Conservation (phyloP, 2,888 invertebrate genomes). For the Drosophila testacea region DNA sequence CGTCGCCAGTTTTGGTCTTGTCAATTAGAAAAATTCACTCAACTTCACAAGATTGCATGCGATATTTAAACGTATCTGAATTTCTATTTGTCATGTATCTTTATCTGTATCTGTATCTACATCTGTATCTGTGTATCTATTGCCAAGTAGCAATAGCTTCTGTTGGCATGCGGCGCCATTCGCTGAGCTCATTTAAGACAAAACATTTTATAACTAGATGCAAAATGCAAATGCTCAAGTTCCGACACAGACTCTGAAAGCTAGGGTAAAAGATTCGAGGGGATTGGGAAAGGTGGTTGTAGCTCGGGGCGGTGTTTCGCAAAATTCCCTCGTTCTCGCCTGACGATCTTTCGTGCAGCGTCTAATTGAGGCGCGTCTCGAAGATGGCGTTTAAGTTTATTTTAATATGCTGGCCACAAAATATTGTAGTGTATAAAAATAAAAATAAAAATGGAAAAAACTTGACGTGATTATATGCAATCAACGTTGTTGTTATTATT, state of each 20-base stretch:
- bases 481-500: slow-evolving; percentile 60
- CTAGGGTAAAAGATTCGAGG: not conserved
- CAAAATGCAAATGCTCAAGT: slow-evolving; percentile 34
- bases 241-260: not conserved
- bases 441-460: slow-evolving; percentile 47
- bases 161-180: slow-evolving; percentile 5
- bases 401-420: slow-evolving; percentile 62
- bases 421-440: slow-evolving; percentile 7
- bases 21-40: slow-evolving; percentile 70
- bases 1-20: slow-evolving; percentile 76
- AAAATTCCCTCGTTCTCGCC: slow-evolving; percentile 68
- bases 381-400: slow-evolving; percentile 76
- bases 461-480: slow-evolving; percentile 84
- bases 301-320: slow-evolving; percentile 54
- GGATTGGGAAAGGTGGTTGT: slow-evolving; percentile 14
- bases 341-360: slow-evolving; percentile 47
- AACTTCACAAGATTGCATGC: slow-evolving; percentile 75
- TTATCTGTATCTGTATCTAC: slow-evolving; percentile 11
- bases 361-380: slow-evolving; percentile 59
- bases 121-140: slow-evolving; percentile 2
- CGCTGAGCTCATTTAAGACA: slow-evolving; percentile 35
- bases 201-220: slow-evolving; percentile 41
- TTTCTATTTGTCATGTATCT: slow-evolving; percentile 22
- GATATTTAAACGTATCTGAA: slow-evolving; percentile 52
- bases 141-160: slow-evolving; percentile 4